Percentiles rank a stretch among this genome's conserved stretches.
Conservation (phyloP, 2,888 invertebrate genomes). For the Minunthozetes semirufus region DNA sequence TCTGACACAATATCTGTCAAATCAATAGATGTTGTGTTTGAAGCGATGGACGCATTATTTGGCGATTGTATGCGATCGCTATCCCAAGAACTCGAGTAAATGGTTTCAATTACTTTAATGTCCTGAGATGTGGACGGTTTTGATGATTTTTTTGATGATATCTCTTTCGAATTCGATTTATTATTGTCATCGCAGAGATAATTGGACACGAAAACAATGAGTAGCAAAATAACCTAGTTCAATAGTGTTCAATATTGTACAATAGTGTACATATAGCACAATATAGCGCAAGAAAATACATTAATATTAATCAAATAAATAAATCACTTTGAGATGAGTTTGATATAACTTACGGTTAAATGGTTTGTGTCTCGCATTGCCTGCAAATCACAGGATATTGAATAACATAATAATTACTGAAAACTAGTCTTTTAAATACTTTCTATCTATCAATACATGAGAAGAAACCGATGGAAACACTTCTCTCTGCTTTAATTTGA, state of each 20-base stretch:
- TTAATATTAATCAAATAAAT: neutral
- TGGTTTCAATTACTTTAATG: slow-evolving; percentile 8
- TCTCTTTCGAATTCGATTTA: neutral
- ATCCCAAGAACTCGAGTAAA: slow-evolving; percentile 15
- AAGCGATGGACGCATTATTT: neutral
- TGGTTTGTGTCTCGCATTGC: too few relatives aligned
- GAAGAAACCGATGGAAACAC: too few relatives aligned
- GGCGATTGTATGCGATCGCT: slow-evolving; percentile 17
- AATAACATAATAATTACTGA: neutral
- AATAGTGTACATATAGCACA: neutral
- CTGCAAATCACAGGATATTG: too few relatives aligned
- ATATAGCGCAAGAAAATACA: neutral
- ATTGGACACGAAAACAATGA: neutral
- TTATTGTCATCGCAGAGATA: neutral
- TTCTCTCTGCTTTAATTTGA: neutral
- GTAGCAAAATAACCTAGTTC: neutral
- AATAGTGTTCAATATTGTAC: neutral
- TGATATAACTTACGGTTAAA: too few relatives aligned
- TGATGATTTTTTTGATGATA: neutral
- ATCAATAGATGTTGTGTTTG: neutral
- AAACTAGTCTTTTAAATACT: neutral
- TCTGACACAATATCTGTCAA: neutral
- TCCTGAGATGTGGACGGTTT: slow-evolving; percentile 14
- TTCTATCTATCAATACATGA: too few relatives aligned
- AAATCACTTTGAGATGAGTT: neutral